These are phyloP conservation scores for Silurus glanis DNA, from an alignment of 2,113 vertebrate species.

Conservation along the genomic window DNA sequence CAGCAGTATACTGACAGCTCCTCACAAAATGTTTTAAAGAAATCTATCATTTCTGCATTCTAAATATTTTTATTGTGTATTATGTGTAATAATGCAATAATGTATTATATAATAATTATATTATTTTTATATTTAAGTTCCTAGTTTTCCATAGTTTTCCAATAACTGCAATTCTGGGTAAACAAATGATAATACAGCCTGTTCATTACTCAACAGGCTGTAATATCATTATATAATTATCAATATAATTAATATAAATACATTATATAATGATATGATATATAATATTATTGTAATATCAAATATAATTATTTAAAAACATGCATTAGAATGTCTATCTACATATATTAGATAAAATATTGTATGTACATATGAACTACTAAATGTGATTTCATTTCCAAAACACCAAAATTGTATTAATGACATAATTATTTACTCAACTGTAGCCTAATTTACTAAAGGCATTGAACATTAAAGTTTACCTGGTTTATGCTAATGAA, in stretches of 20 bases:
- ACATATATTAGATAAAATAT: background rate
- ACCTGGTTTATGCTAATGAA: slow-evolving; percentile 32
- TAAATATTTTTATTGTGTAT: background rate
- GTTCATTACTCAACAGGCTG: background rate
- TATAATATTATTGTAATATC: no score
- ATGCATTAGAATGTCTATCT: background rate
- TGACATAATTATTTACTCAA: background rate
- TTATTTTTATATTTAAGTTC: background rate
- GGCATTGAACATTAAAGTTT: slow-evolving; percentile 34
- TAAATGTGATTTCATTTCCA: background rate
- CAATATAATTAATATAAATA: no score
- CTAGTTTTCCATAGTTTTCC: no score
- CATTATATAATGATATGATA: no score
- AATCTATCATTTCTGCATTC: background rate
- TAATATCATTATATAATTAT: no score
- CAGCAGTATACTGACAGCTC: background rate
- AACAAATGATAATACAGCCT: background rate
- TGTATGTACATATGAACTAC: background rate
- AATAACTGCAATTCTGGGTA: no score
- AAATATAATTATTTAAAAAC: no score
- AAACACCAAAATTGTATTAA: background rate
- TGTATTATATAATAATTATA: background rate
- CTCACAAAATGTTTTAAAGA: background rate
- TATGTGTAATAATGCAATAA: background rate
- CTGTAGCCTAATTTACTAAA: slow-evolving; percentile 8